These are phyloP conservation scores for Hestina assimilis DNA, from an alignment of 1,140 invertebrate genomes.

Conservation along the genomic window DNA sequence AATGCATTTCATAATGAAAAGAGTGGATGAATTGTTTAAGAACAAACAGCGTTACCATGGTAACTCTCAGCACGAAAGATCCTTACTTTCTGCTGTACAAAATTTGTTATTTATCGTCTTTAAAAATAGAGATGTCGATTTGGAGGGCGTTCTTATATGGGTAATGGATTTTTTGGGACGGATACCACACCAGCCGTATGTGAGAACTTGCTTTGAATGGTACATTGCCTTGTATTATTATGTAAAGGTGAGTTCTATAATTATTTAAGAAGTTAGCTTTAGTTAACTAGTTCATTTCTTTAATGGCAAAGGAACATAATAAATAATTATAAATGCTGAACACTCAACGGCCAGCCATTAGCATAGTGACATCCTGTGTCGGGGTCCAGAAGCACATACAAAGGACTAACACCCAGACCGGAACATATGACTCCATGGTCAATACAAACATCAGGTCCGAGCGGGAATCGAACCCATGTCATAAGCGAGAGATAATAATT, in stretches of 20 bases:
- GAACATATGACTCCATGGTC: no score
- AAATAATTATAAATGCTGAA: no score
- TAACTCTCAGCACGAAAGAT: slow-evolving; percentile 50
- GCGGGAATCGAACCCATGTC: no score
- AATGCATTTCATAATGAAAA: slow-evolving; percentile 37
- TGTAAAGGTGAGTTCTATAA: slow-evolving; percentile 50
- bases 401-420: no score
- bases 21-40: slow-evolving; percentile 53
- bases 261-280: no score
- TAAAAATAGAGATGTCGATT: slow-evolving; percentile 28
- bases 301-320: no score
- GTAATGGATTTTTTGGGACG: slow-evolving; percentile 49
- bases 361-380: no score
- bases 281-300: no score
- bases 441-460: no score
- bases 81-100: slow-evolving; percentile 45
- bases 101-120: slow-evolving; percentile 47
- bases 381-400: no score
- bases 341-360: no score
- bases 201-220: slow-evolving; percentile 58
- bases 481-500: no score
- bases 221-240: slow-evolving; percentile 49
- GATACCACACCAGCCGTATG: slow-evolving; percentile 57
- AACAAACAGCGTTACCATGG: slow-evolving; percentile 63
- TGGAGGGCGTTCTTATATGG: slow-evolving; percentile 36